Evolutionary conservation across 2,113 vertebrate species (phyloP).

Genomic region (Eupsittula cactorum): DNA sequence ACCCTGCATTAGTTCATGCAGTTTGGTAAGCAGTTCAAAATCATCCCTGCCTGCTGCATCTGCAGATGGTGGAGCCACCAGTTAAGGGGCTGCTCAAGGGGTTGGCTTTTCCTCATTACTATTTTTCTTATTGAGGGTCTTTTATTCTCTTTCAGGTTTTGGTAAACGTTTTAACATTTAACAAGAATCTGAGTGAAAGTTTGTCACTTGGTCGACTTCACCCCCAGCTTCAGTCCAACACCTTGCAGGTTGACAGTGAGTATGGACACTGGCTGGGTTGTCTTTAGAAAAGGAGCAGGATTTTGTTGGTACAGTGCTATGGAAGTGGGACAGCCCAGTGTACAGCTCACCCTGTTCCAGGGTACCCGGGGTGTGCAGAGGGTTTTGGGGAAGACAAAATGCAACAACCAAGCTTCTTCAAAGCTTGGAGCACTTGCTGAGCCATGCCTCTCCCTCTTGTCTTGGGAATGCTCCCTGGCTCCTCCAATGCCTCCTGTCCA

Average conservation of each 20-base stretch:
- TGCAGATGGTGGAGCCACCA: neutral
- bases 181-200: conserved; percentile 95
- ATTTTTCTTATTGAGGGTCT: neutral
- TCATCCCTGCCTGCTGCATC: neutral
- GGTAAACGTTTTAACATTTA: conserved; percentile 89
- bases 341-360: neutral
- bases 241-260: conserved; percentile 93
- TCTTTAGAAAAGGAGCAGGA: neutral
- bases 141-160: conserved; percentile 82
- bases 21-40: neutral
- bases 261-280: conserved; percentile 7
- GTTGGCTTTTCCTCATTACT: neutral
- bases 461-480: neutral
- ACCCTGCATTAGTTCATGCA: neutral
- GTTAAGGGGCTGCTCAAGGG: neutral
- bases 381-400: neutral
- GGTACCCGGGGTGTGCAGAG: neutral
- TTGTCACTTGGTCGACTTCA: conserved; percentile 90
- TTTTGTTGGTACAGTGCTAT: neutral
- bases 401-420: neutral
- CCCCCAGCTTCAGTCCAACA: conserved; percentile 86
- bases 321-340: neutral
- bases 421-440: neutral
- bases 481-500: neutral
- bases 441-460: neutral